A percentile compares a stretch with the other conserved stretches of the same genome.
Evolutionary conservation across 1,140 invertebrate species (phyloP).

Genomic region (Drosophila navojoa): DNA sequence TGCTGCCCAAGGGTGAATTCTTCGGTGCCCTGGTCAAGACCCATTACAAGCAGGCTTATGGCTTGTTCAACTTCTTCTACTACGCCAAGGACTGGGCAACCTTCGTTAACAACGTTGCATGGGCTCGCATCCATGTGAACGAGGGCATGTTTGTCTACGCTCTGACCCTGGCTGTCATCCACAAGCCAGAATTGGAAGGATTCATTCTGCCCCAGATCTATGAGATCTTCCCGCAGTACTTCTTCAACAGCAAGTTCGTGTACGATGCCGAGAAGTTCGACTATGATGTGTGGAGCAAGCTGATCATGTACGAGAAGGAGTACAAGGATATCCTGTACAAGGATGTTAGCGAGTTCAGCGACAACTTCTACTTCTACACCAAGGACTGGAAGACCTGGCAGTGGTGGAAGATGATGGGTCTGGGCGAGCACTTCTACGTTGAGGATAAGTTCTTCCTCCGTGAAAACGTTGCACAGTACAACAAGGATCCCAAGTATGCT

Average conservation of each 20-base stretch:
- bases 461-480: slow-evolving; percentile 53
- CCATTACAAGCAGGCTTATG: slow-evolving; percentile 87
- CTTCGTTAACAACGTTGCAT: slow-evolving; percentile 87
- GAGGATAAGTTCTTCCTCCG: slow-evolving; percentile 69
- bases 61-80: slow-evolving; percentile 88
- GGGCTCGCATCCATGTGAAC: slow-evolving; percentile 86
- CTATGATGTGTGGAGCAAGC: slow-evolving; percentile 72
- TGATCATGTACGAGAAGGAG: slow-evolving; percentile 73
- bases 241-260: slow-evolving; percentile 86
- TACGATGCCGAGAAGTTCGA: slow-evolving; percentile 85
- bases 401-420: slow-evolving; percentile 82
- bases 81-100: slow-evolving; percentile 88
- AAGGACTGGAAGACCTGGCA: slow-evolving; percentile 84
- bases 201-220: slow-evolving; percentile 87
- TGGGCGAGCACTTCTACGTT: slow-evolving; percentile 67
- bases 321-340: slow-evolving; percentile 69
- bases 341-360: slow-evolving; percentile 54
- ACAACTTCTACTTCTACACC: slow-evolving; percentile 67
- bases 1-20: slow-evolving; percentile 86
- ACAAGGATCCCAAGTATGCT: slow-evolving; percentile 51
- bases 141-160: slow-evolving; percentile 86
- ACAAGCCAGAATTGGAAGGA: slow-evolving; percentile 85
- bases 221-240: slow-evolving; percentile 87
- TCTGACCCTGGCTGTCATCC: slow-evolving; percentile 85
- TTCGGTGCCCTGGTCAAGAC: slow-evolving; percentile 87